Evolutionary conservation across 2,888 invertebrate genomes (phyloP), one percentile per base, ranked within the genome.

Genomic region (Chloroclysta siterata): DNA sequence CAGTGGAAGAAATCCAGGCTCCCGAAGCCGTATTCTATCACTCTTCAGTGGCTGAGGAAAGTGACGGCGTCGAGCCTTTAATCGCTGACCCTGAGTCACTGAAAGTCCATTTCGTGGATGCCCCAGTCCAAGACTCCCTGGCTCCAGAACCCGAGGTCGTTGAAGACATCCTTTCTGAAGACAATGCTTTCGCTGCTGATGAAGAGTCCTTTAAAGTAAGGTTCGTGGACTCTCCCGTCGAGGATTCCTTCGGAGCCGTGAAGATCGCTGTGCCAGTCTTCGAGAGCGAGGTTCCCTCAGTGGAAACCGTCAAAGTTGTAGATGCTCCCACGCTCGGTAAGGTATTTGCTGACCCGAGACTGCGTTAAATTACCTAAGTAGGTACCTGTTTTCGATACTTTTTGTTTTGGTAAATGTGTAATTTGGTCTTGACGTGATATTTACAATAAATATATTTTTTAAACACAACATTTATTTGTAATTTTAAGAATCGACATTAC

Each of bases 291-390:
- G 44, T 52, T 41, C 53, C 53, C 4, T 14, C 47, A 10, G 22
- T 59, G 0, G 51, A 60, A 4, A 44, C 72, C 8, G 65, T 71
- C 4, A 68, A 53, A 1, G 66, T 74, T 42, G 72, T 67, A 4
- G 69, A 72, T 48, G 50, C 54, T 15, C 66, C 59, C 14, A 48
- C 28, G 7, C 60, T 52, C 22, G 63, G 60, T 50, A 77, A 79
- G 53, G 5, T 66, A 33, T 78, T 62, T 63, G 74, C 70, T 8
- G 72, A 79, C 70, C 73, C 79, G 7, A 63, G 70, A 60, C 59
- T 72, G 56, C 82, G 83, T 52, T 64, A 60, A 60, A 15, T 39
- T 39, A 29, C n/a, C 22, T 22, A 22, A 22, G 22, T 22, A 22
- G 2, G 2, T 22, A 22, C 22, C 33, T 52, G 14, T 28, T 41